Evolutionary conservation across 2,113 vertebrate species (phyloP), one percentile per base, ranked within the genome.

Genomic region (Neolamprologus cancellatus): DNA sequence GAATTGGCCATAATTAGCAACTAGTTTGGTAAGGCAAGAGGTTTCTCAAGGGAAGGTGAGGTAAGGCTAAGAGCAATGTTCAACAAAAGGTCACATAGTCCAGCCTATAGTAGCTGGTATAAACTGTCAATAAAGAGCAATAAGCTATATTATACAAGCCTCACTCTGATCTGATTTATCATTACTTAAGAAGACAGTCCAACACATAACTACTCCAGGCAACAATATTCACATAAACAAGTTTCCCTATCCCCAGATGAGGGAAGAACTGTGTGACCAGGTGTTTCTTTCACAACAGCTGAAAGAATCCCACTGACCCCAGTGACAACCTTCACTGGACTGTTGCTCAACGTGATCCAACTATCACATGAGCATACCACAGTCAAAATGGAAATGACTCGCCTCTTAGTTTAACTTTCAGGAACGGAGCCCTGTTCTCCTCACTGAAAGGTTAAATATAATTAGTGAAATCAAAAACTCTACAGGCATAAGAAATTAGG

Each of bases 331-430:
- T 71, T 90, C 71, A 82, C 79, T 6, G 9, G 20, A 64, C 52
- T 69, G 71, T 89, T 90, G 84, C 93, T 92, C 88, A 94, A 93
- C 86, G 84, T 48, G 89, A 93, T 86, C 87, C 41, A 66, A 55
- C 84, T 8, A 89, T 94, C 94, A 96, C 94, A 91, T 95, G 95
- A 79, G 44, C 93, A 95, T 94, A 84, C 93, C 92, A 5, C 88
- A 79, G 87, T 93, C 93, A 92, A 92, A 94, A 95, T 92, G 92
- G 94, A 92, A 93, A 81, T 28, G 90, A 84, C 89, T 82, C 78
- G 41, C 57, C 92, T 90, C 85, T 76, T 76, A 88, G 87, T 94
- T 93, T 85, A 94, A 94, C 89, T 44, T 81, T 6, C 4, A 91
- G 90, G 87, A 79, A 82, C 54, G 64, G 54, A 88, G 69, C 74